Base-by-base conservation (phyloP, 2,797 vertebrate species). In the Lepilemur septentrionalis region DNA sequence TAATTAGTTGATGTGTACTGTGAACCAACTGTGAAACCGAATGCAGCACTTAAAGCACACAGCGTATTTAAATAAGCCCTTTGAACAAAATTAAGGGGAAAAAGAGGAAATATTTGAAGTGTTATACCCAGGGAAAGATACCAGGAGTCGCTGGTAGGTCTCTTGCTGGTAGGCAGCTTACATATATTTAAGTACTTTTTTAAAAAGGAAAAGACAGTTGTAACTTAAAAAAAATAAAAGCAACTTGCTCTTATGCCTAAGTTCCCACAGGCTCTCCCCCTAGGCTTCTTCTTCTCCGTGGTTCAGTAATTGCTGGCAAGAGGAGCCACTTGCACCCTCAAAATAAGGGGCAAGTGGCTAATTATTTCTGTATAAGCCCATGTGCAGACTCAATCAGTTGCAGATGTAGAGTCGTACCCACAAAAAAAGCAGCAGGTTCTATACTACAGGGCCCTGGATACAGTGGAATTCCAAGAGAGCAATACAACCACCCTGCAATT, bases 301-400 rank as follows among this genome's bases (percentile, higher is more conserved):
- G 94, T 46, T 94, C 91, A 86, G 91, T 96, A 97, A 97, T 86
- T 96, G 83, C 86, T 84, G 89, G 94, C 94, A 97, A 96, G 87
- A 94, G 78, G 85, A 83, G 89, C 91, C 93, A 97, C 91, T 96
- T 96, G 86, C 86, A 96, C 96, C 96, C 95, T 97, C 94, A 94
- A 96, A 94, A 95, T 94, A 94, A 96, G 92, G 95, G 95, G 97
- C 93, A 97, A 98, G 97, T 96, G 89, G 89, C 70, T 96, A 96
- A 97, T 97, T 97, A 96, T 97, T 96, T 94, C 94, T 96, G 50
- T 72, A 79, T 2, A 1, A 72, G 57, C 52, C 96, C 93, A 93
- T 97, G 91, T 96, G 94, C 79, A 95, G 75, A 81, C 89, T 46
- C 90, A 95, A 96, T 97, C 83, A 98, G 82, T 96, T 94, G 86